Conservation (phyloP, 2,888 invertebrate species). For the Fissipunctia ypsillon region DNA sequence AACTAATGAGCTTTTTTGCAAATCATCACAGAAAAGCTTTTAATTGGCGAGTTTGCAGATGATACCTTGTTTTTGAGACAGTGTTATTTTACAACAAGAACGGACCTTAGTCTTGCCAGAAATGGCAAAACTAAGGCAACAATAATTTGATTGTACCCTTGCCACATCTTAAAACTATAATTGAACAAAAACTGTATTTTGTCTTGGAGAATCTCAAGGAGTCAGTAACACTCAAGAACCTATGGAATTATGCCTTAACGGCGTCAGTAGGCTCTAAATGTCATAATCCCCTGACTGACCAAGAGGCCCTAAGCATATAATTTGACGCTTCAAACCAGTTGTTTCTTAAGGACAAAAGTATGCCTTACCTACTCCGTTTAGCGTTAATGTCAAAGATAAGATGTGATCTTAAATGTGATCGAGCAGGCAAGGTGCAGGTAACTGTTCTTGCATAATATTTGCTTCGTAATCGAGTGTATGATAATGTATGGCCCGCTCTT, state of each 20-base stretch:
- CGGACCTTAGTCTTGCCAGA: background rate
- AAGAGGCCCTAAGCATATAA: slow-evolving; percentile 5
- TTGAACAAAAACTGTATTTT: too few relatives aligned
- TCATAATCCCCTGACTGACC: slow-evolving; percentile 10
- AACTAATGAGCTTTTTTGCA: slow-evolving; percentile 2
- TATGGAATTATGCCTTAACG: background rate
- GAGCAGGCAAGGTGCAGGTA: slow-evolving; percentile 13
- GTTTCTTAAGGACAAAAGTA: slow-evolving; percentile 20
- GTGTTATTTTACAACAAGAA: background rate
- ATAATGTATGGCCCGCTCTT: slow-evolving; percentile 4
- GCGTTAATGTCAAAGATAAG: slow-evolving; percentile 15
- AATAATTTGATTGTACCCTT: too few relatives aligned
- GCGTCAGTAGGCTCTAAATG: background rate
- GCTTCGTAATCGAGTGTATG: slow-evolving; percentile 16
- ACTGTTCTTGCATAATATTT: slow-evolving; percentile 39
- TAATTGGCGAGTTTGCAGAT: background rate
- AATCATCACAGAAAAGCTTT: background rate
- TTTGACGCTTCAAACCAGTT: slow-evolving; percentile 19
- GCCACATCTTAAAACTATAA: too few relatives aligned
- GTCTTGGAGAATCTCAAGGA: background rate
- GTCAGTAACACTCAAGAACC: background rate
- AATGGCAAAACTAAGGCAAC: background rate
- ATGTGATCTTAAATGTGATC: slow-evolving; percentile 21
- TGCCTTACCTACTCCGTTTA: background rate
- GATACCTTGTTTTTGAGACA: background rate